Evolutionary conservation across 2,888 invertebrate genomes (phyloP).

Genomic region (Drosophila helvetica): DNA sequence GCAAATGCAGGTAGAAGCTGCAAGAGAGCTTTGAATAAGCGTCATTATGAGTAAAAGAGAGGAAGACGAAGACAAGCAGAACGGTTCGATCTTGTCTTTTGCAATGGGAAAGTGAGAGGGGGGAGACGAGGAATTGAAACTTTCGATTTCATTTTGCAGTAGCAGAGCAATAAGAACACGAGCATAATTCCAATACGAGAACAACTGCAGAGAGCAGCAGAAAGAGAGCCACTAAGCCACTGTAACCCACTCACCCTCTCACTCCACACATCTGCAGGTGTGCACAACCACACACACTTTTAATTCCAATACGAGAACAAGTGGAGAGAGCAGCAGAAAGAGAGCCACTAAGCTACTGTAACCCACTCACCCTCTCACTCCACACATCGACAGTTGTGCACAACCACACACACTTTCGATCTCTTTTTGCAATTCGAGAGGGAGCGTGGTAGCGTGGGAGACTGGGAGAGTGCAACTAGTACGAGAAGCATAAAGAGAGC

Average conservation of each 20-base stretch:
- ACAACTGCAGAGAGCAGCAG: neutral
- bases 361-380: neutral
- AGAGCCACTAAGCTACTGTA: neutral
- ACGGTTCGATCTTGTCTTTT: too few relatives aligned
- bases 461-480: neutral
- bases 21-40: too few relatives aligned
- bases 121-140: neutral
- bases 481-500: neutral
- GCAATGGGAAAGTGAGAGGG: too few relatives aligned
- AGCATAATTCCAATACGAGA: too few relatives aligned
- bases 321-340: neutral
- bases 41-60: too few relatives aligned
- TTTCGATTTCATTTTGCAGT: neutral
- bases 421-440: neutral
- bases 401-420: neutral
- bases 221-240: neutral
- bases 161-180: neutral
- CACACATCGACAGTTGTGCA: neutral
- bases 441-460: too few relatives aligned
- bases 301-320: neutral
- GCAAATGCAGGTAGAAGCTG: too few relatives aligned
- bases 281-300: neutral
- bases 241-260: neutral
- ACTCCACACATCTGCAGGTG: neutral
- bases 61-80: too few relatives aligned